Percentiles rank a stretch among this genome's conserved stretches.
Evolutionary conservation across 2,888 invertebrate genomes (phyloP).

Genomic region (Drosophila vallismaia): DNA sequence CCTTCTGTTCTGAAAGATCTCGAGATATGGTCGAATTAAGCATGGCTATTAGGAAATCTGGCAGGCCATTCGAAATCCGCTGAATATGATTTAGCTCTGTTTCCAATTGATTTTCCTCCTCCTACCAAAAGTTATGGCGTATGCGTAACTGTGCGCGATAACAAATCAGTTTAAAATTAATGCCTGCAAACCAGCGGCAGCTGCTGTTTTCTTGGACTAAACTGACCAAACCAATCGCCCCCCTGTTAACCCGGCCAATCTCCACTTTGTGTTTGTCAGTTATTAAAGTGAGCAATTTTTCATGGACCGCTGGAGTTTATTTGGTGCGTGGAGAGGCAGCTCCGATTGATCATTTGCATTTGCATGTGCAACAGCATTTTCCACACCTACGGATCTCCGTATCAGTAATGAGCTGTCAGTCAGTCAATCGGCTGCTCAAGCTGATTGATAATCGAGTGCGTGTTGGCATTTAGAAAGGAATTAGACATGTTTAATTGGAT

Average conservation of each 20-base stretch:
- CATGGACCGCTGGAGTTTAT: conserved; percentile 48
- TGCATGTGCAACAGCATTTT: conserved; percentile 54
- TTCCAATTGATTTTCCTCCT: conserved; percentile 62
- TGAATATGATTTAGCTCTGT: conserved; percentile 59
- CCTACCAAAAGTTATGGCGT: conserved; percentile 62
- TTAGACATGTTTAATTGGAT: conserved; percentile 19
- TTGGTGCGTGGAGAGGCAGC: conserved; percentile 42
- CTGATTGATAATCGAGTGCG: conserved; percentile 75
- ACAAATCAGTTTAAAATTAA: conserved; percentile 74
- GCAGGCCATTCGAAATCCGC: conserved; percentile 64
- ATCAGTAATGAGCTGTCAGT: conserved; percentile 66
- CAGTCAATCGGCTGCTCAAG: conserved; percentile 46
- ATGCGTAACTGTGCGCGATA: conserved; percentile 65
- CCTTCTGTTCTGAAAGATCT: conserved; percentile 29
- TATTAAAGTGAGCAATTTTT: conserved; percentile 71
- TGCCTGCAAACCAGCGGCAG: conserved; percentile 51
- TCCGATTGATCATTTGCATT: conserved; percentile 48
- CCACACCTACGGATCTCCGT: conserved; percentile 67
- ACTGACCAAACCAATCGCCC: conserved; percentile 25
- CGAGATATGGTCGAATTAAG: conserved; percentile 57
- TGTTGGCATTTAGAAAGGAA: conserved; percentile 72
- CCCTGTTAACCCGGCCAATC: conserved; percentile 16
- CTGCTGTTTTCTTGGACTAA: conserved; percentile 11
- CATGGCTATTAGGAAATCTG: conserved; percentile 73
- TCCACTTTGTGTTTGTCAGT: conserved; percentile 66